Conservation (phyloP, 2,113 vertebrate genomes). For the Pygathrix nemaeus region DNA sequence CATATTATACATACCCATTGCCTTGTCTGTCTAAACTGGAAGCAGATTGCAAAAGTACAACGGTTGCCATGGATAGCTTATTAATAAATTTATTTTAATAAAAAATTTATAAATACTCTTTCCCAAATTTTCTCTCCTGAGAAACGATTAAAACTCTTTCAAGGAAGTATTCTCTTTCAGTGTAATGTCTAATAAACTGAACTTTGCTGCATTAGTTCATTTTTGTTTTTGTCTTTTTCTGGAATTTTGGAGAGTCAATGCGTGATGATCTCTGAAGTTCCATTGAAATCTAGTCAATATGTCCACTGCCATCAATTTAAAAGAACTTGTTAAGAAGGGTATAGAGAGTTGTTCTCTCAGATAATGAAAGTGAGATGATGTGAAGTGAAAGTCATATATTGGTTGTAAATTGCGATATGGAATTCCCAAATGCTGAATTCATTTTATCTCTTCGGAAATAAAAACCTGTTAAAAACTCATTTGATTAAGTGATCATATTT, state of each 20-base stretch:
- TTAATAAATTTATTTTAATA: neutral
- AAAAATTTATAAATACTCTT: neutral
- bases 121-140: neutral
- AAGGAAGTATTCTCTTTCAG: neutral
- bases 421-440: neutral
- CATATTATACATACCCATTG: neutral
- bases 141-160: neutral
- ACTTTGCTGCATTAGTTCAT: neutral
- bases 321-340: neutral
- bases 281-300: neutral
- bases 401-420: neutral
- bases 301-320: neutral
- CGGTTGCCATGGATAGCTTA: neutral
- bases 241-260: neutral
- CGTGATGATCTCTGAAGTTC: neutral
- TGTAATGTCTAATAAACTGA: neutral
- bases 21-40: neutral
- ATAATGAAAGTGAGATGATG: neutral
- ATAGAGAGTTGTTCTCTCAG: neutral
- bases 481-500: neutral
- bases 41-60: neutral
- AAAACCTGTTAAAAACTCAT: neutral
- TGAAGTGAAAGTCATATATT: neutral
- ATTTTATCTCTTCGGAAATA: neutral
- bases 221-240: neutral